Base-by-base conservation (phyloP, 2,113 vertebrate genomes). In the Caranx ignobilis region DNA sequence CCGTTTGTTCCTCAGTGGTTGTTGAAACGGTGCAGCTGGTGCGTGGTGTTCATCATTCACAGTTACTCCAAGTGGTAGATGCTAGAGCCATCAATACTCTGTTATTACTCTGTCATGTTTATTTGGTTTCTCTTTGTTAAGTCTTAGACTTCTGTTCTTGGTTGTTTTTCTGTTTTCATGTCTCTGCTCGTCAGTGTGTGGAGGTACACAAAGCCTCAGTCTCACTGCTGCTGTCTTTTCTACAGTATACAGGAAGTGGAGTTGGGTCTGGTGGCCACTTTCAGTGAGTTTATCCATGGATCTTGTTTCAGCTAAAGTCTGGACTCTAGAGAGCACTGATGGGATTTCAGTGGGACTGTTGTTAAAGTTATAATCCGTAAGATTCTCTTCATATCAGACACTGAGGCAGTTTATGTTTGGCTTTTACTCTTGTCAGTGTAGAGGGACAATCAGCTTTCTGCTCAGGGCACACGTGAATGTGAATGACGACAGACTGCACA, bases 151-250 rank as follows among this genome's bases (percentile, higher is more conserved):
- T 56, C 1, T 71, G 6, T 71, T 74, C 11, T 11, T 31, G 2
- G 12, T 47, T 47, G 32, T 21, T 15, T 74, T 71, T 37, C 3
- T 21, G 5, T 75, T 37, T 34, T 43, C 1, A 39, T 37, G 55
- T 37, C 21, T 64, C 9, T 62, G n/a, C 59, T 74, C 21, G 37
- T 59, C 32, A 6, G 64, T 66, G 47, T 71, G 45, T 79, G 4
- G 47, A 52, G 60, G 72, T 79, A 31, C 31, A 59, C 62, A 65
- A 89, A 82, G 80, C 85, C 76, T 80, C 62, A 13, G 61, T 52
- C n/a, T 31, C 10, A 6, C 59, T 45, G 19, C 37, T 11, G 6
- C 16, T 3, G 43, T 39, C n/a, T 63, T 56, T 48, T 31, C 41
- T 19, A 1, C 37, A 35, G 47, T 67, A 7, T 2, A 13, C 26